Evolutionary conservation across 2,888 invertebrate species (phyloP), one percentile per base, ranked within the genome.

Genomic region (Prosopocoilus inquinatus): DNA sequence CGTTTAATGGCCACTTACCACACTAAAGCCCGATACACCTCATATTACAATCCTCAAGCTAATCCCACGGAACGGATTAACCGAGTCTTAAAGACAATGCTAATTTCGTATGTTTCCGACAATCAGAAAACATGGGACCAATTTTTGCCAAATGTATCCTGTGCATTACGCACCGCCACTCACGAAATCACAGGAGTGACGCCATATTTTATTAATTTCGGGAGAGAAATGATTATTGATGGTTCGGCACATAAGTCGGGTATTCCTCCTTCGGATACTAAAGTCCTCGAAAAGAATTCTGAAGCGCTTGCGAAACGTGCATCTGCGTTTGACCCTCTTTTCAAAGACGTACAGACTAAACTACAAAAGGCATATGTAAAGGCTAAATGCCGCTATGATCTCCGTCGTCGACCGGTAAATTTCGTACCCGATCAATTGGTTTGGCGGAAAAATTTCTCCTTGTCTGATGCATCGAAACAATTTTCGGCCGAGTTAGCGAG

Each of bases 11-110:
- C n/a, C n/a, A n/a, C 16, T 3, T 64, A 61, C 51, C 47, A 50
- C 8, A 38, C 60, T 15, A 46, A 20, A 16, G 47, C 56, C 9
- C 43, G 35, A 3, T 64, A 51, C 36, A 71, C 66, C 1, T 64
- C 69, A 1, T 54, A 60, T 7, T 72, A 72, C 49, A 57, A 64
- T 11, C 63, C 68, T 0, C 69, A 72, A 39, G 65, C 62, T 3
- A 72, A 74, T 50, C 67, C 69, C 0, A 67, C 66, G 0, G 71
- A 73, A 52, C 12, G 70, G 3, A 59, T 64, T 0, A 72, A 70
- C 44, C 47, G 66, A 12, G 66, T 67, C 2, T 16, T 16, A n/a
- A n/a, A n/a, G n/a, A n/a, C n/a, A n/a, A n/a, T n/a, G 16, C 3
- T 16, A 3, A 16, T 16, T 16, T 16, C 16, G 16, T 16, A 16